Evolutionary conservation across 2,113 vertebrate genomes (phyloP).

Genomic region (Muscicapa adusta): DNA sequence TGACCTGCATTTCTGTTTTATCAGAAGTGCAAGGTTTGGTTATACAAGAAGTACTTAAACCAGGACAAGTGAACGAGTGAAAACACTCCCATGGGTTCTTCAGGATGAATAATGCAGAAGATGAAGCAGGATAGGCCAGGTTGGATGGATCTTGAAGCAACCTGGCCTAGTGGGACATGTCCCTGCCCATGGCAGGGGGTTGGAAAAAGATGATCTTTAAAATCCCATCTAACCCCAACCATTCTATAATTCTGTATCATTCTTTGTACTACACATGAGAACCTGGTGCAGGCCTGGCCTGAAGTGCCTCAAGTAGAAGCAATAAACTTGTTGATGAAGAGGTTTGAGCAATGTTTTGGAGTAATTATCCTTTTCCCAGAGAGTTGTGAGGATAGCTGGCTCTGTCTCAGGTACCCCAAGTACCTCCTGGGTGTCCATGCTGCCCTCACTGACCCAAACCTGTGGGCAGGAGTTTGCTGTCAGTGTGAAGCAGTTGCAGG

Average conservation of each 20-base stretch:
- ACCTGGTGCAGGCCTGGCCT: background rate
- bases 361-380: background rate
- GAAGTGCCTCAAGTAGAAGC: background rate
- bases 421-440: background rate
- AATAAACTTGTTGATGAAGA: background rate
- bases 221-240: background rate
- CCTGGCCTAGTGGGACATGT: no score
- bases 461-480: background rate
- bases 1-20: background rate
- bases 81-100: background rate
- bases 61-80: background rate
- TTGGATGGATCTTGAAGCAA: background rate
- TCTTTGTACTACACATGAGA: background rate
- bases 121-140: background rate
- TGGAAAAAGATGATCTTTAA: background rate
- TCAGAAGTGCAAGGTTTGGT: background rate
- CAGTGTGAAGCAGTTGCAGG: background rate
- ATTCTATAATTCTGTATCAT: background rate
- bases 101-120: background rate
- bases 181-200: background rate
- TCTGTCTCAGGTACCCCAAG: rapidly evolving
- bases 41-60: background rate
- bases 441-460: background rate
- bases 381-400: background rate
- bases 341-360: background rate